Conservation (phyloP, 2,888 invertebrate genomes). For the Notocelia uddmanniana region DNA sequence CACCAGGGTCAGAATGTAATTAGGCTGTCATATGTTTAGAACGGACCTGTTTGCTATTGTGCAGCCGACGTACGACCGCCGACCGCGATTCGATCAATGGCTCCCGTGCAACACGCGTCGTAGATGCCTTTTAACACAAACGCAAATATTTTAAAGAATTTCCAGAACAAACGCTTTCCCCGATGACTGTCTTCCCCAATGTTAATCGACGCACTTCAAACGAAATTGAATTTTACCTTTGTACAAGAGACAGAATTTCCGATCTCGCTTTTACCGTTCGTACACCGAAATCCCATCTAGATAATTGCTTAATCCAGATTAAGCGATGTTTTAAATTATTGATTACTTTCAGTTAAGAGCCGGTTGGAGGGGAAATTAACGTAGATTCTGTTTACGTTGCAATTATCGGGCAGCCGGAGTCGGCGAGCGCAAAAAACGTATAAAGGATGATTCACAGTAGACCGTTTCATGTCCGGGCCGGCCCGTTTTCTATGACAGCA, state of each 20-base stretch:
- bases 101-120: constrained; percentile 45
- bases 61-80: constrained; percentile 42
- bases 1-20: constrained; percentile 6
- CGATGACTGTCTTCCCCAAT: constrained; percentile 47
- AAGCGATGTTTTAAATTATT: constrained; percentile 53
- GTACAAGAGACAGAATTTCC: constrained; percentile 47
- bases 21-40: constrained; percentile 21
- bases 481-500: too few relatives aligned
- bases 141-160: neutral
- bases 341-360: constrained; percentile 48
- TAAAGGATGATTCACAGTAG: too few relatives aligned
- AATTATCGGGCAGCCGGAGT: constrained; percentile 13
- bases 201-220: constrained; percentile 59
- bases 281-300: constrained; percentile 49
- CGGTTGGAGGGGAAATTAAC: constrained; percentile 39
- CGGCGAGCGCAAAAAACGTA: constrained; percentile 5
- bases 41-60: constrained; percentile 11
- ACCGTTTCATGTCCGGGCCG: too few relatives aligned
- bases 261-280: constrained; percentile 46
- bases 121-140: neutral
- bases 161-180: constrained; percentile 20
- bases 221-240: constrained; percentile 55
- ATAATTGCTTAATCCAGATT: constrained; percentile 56
- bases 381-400: constrained; percentile 37
- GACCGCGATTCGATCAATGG: constrained; percentile 51